Conservation (phyloP, 2,888 invertebrate species). For the Drosophila putrida region DNA sequence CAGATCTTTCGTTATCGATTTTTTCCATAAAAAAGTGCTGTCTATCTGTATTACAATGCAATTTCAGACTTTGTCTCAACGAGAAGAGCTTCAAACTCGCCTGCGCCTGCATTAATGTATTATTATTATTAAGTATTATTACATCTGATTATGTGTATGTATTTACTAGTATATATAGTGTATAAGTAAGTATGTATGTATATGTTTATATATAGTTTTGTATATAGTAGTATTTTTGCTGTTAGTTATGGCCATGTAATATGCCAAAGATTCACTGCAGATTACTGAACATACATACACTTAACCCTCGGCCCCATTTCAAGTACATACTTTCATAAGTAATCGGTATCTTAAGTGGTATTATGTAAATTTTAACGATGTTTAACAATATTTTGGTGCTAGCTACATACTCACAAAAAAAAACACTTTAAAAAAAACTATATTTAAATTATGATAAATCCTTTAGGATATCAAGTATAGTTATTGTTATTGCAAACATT, state of each 20-base stretch:
- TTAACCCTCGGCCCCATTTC: conserved; percentile 4
- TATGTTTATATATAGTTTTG: conserved; percentile 8
- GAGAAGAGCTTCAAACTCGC: conserved; percentile 41
- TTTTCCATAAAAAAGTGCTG: conserved; percentile 20
- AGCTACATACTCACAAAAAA: conserved; percentile 32
- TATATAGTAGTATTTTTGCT: conserved; percentile 20
- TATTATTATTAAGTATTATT: conserved; percentile 20
- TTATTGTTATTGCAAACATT: conserved; percentile 29
- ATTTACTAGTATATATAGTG: conserved; percentile 12
- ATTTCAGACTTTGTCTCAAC: conserved; percentile 63
- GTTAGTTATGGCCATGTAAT: conserved; percentile 2
- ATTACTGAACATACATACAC: conserved; percentile 2
- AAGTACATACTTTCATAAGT: conserved; percentile 21
- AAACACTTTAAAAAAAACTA: conserved; percentile 37
- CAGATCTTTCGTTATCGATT: conserved; percentile 2
- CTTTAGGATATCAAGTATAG: conserved; percentile 30
- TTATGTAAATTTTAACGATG: conserved; percentile 27
- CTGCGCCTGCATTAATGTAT: conserved; percentile 23
- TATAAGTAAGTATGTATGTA: background rate
- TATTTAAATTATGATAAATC: conserved; percentile 28
- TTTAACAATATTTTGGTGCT: conserved; percentile 54
- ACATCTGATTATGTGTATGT: conserved; percentile 16
- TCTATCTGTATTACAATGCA: conserved; percentile 29
- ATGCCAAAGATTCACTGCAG: background rate
- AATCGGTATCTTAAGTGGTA: conserved; percentile 33